Evolutionary conservation across 2,888 invertebrate species (phyloP).

Genomic region (Amiota minor): DNA sequence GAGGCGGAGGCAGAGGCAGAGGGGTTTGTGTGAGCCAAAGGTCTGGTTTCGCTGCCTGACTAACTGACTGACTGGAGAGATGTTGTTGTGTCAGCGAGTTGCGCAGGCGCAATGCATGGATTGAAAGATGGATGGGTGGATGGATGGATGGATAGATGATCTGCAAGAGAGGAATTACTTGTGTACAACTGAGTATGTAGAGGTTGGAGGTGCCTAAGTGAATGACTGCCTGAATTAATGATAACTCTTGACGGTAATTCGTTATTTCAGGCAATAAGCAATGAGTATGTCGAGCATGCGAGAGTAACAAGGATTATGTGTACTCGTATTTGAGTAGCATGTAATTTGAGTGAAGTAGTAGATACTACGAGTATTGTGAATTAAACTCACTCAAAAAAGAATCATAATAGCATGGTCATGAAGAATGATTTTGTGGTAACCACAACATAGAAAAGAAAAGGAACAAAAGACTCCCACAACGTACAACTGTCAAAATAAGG

Average conservation of each 20-base stretch:
- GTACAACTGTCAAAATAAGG: slow-evolving; percentile 28
- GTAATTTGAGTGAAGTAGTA: background rate
- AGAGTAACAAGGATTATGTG: background rate
- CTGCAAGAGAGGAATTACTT: background rate
- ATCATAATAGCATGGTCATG: too few species aligned
- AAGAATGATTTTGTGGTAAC: background rate
- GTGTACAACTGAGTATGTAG: slow-evolving; percentile 9
- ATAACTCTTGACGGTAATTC: slow-evolving; percentile 64
- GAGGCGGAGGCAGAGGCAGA: background rate
- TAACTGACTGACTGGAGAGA: too few species aligned
- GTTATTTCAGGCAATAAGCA: slow-evolving; percentile 45
- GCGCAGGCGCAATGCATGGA: slow-evolving; percentile 26
- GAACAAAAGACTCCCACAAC: slow-evolving; percentile 4
- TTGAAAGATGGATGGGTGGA: too few species aligned
- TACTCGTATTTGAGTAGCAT: background rate
- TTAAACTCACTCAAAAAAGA: slow-evolving; percentile 13
- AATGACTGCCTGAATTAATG: slow-evolving; percentile 67
- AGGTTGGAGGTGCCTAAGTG: slow-evolving; percentile 36
- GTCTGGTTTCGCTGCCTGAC: too few species aligned
- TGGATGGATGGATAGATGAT: too few species aligned
- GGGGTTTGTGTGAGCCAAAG: too few species aligned
- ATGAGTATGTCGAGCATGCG: background rate
- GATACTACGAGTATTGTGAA: slow-evolving; percentile 18
- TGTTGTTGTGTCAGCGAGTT: background rate
- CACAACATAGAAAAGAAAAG: background rate